Conservation (phyloP, 2,113 vertebrate species). For the Bujurquina vittata region DNA sequence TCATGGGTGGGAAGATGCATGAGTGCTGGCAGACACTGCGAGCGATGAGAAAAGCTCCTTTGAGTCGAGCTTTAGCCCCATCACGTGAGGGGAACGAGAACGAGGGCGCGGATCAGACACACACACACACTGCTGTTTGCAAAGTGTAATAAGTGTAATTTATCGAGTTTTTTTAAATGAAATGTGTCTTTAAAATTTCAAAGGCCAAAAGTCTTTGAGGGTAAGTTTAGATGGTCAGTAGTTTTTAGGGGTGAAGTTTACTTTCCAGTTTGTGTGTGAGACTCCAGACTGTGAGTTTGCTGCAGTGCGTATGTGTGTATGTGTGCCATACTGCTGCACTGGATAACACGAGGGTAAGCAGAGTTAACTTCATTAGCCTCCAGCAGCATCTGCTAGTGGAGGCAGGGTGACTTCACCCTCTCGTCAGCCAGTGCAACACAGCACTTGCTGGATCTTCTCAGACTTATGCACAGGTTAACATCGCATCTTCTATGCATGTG, state of each 20-base stretch:
- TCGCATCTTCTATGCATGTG: not conserved
- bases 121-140: not conserved
- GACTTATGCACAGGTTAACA: too few relatives aligned
- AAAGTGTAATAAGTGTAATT: not conserved
- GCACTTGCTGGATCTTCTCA: not conserved
- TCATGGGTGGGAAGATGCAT: slow-evolving; percentile 11
- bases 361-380: slow-evolving; percentile 61
- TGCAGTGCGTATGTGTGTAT: not conserved
- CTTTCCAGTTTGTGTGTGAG: not conserved
- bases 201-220: not conserved
- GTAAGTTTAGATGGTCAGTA: not conserved
- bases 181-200: not conserved
- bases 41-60: slow-evolving; percentile 67
- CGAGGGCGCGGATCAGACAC: slow-evolving; percentile 22
- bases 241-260: not conserved
- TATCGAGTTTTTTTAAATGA: not conserved
- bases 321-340: not conserved
- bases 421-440: not conserved
- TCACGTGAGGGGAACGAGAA: slow-evolving; percentile 59
- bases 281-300: not conserved
- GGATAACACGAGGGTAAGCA: slow-evolving; percentile 39
- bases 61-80: slow-evolving; percentile 59
- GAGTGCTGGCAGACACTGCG: slow-evolving; percentile 2
- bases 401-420: slow-evolving; percentile 28
- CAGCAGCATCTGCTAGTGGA: slow-evolving; percentile 52